Evolutionary conservation across 1,140 invertebrate species (phyloP), one percentile per base, ranked within the genome.

Genomic region (Varroa destructor): DNA sequence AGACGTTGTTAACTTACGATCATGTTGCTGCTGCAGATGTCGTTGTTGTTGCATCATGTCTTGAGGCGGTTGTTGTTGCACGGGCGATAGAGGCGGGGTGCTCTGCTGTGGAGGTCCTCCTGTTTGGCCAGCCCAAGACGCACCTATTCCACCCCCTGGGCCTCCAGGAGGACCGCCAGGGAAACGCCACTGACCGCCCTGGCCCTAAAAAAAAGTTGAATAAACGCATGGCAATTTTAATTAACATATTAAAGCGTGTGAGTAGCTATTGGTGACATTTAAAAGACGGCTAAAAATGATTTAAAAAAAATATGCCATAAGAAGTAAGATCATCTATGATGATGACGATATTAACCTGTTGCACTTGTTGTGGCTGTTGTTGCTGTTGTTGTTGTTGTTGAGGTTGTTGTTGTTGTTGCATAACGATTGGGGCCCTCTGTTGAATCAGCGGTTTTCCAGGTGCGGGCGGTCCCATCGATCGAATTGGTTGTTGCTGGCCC

Each of bases 21-120:
- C 70, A 25, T 61, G 72, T 56, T 73, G 72, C 70, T 82, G 81
- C 36, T 77, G 76, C 78, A 80, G 81, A 56, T 81, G 81, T 14
- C 46, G 64, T 72, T 75, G 72, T 14, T 73, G 72, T 55, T 43
- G n/a, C 55, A 43, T 40, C 3, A 73, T 36, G 37, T 42, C 51
- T 72, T 46, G 37, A 8, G 55, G 43, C 6, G 37, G 56, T 46
- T 72, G 58, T 55, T 74, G 55, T 51, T 55, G 43, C 14, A 55
- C 43, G 36, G 43, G 57, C 10, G 55, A 43, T 43, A 54, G 42
- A 3, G 42, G 42, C 10, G 42, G 36, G 4, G 57, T 61, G 10
- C 42, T 10, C 46, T 51, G 46, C 46, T 51, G 46, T 8, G 46
- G 8, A 3, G 46, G 46, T 51, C 46, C 46, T 3, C 46, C 46